These are phyloP conservation scores for Eupithecia insigniata DNA, from an alignment of 2,888 invertebrate species.

Conservation along the genomic window DNA sequence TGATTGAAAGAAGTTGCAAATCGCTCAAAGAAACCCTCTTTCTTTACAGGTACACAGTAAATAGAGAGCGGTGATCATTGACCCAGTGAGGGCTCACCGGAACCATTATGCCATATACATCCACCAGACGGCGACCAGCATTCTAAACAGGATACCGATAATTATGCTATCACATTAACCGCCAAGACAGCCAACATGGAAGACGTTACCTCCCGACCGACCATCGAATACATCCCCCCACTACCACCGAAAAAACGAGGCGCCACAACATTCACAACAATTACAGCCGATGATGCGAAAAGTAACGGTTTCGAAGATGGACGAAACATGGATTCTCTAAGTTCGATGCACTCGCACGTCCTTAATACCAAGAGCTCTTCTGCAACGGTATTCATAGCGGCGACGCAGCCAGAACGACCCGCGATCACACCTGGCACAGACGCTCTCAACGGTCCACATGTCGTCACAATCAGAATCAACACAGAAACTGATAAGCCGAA, in stretches of 20 bases:
- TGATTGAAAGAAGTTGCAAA: background rate
- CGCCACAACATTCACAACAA: constrained; percentile 78
- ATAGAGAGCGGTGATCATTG: constrained; percentile 70
- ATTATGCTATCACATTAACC: constrained; percentile 79
- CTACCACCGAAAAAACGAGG: constrained; percentile 83
- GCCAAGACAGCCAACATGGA: constrained; percentile 69
- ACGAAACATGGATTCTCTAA: constrained; percentile 71
- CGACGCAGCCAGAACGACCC: constrained; percentile 79
- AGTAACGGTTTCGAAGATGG: constrained; percentile 68
- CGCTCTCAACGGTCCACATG: constrained; percentile 83
- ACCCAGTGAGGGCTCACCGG: constrained; percentile 77
- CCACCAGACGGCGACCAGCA: constrained; percentile 72
- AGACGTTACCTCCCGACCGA: constrained; percentile 78
- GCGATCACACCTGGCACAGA: constrained; percentile 76
- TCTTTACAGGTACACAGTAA: constrained; percentile 67
- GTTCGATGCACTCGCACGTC: constrained; percentile 84
- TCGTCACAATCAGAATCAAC: constrained; percentile 89
- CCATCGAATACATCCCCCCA: constrained; percentile 81
- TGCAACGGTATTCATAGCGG: constrained; percentile 83
- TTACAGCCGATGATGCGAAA: constrained; percentile 64
- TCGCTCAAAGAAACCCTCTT: constrained; percentile 37
- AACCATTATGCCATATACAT: constrained; percentile 82
- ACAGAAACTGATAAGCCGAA: constrained; percentile 83
- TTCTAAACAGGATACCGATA: constrained; percentile 72
- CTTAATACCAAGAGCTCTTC: constrained; percentile 82